Conservation (phyloP, 2,113 vertebrate species). For the Sphyrna mokarran region DNA sequence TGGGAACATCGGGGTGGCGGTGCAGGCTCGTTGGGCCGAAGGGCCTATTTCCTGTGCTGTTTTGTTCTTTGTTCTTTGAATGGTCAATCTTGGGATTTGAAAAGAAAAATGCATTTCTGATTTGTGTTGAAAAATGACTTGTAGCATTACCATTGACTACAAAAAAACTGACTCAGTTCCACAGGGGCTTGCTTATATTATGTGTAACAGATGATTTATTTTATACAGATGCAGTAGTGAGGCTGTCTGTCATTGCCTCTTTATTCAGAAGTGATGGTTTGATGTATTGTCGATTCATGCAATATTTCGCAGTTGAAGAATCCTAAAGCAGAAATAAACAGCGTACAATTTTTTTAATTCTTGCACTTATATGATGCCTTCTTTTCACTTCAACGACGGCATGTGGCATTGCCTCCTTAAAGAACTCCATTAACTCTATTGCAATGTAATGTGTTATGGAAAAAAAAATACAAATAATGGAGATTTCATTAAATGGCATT, state of each 20-base stretch:
- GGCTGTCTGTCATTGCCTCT: slow-evolving; percentile 50
- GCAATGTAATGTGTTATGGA: neutral
- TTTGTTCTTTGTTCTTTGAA: too few relatives aligned
- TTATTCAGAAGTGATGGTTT: slow-evolving; percentile 52
- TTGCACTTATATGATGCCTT: neutral
- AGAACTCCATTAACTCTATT: neutral
- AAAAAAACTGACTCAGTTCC: slow-evolving; percentile 47
- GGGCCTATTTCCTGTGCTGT: too few relatives aligned
- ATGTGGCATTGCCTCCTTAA: neutral
- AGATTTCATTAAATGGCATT: neutral
- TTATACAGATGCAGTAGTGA: slow-evolving; percentile 51
- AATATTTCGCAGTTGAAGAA: slow-evolving; percentile 35
- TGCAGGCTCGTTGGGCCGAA: too few relatives aligned
- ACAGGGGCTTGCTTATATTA: slow-evolving; percentile 40
- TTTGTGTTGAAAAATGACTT: slow-evolving; percentile 16
- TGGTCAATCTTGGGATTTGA: slow-evolving; percentile 6
- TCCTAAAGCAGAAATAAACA: neutral
- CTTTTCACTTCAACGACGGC: neutral
- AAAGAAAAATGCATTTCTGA: slow-evolving; percentile 8
- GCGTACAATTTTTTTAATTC: neutral
- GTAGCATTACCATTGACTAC: slow-evolving; percentile 38
- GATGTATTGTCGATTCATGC: slow-evolving; percentile 52
- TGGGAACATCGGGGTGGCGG: too few relatives aligned
- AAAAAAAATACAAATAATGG: neutral
- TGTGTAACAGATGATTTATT: slow-evolving; percentile 49